These are phyloP conservation scores for Drosophila athabasca DNA, from an alignment of 1,140 invertebrate species.

Conservation along the genomic window DNA sequence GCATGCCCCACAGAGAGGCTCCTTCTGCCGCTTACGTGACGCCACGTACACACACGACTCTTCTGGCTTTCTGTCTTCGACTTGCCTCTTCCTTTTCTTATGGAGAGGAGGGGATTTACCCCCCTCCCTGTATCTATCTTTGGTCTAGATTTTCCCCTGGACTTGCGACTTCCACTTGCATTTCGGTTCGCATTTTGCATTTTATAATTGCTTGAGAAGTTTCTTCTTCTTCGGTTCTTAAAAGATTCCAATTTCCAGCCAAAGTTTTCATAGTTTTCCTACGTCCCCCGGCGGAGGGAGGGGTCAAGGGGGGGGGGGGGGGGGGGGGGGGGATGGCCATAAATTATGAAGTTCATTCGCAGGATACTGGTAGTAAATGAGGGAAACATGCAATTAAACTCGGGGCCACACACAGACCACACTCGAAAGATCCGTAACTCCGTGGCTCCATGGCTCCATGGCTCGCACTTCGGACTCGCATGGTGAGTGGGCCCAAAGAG, in stretches of 20 bases:
- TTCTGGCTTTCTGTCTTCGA: no score
- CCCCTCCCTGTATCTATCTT: background rate
- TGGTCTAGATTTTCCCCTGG: slow-evolving; percentile 30
- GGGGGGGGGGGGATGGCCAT: slow-evolving; percentile 49
- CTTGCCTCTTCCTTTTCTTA: background rate
- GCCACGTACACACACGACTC: slow-evolving; percentile 36
- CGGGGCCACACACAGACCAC: slow-evolving; percentile 59
- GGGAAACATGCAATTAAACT: slow-evolving; percentile 75
- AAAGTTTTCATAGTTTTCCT: slow-evolving; percentile 52
- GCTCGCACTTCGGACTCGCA: no score
- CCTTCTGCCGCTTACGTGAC: slow-evolving; percentile 48
- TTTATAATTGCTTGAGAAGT: slow-evolving; percentile 77
- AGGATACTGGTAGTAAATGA: slow-evolving; percentile 49
- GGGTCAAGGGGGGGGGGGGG: background rate
- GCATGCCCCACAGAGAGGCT: background rate
- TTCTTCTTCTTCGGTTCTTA: slow-evolving; percentile 32
- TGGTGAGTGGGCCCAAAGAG: slow-evolving; percentile 3
- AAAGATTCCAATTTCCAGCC: slow-evolving; percentile 47
- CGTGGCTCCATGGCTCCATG: no score
- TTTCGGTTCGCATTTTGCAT: slow-evolving; percentile 59
- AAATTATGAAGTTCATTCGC: slow-evolving; percentile 70
- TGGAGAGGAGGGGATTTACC: background rate
- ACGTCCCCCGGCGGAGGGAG: background rate
- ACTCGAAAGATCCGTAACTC: no score
- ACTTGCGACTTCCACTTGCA: slow-evolving; percentile 20